A percentile compares a stretch with the other conserved stretches of the same genome.
Evolutionary conservation across 2,797 vertebrate species (phyloP).

Genomic region (Takifugu rubripes): DNA sequence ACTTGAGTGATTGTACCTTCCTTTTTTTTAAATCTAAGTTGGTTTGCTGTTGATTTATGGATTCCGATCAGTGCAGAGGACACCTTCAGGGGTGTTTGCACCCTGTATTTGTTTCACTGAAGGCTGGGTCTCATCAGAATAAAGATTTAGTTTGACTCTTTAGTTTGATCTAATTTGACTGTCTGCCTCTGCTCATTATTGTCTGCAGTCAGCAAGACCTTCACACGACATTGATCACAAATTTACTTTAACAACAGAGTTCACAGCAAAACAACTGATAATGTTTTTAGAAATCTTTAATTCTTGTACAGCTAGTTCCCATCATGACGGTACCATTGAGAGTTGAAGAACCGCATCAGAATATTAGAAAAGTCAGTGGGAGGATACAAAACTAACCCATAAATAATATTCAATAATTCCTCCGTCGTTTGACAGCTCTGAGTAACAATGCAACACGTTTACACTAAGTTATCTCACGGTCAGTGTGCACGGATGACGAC

Average conservation of each 20-base stretch:
- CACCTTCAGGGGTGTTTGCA: slow-evolving; percentile 19
- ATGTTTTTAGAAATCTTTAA: slow-evolving; percentile 60
- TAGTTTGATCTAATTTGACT: no score
- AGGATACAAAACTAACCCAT: slow-evolving; percentile 68
- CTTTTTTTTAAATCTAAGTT: slow-evolving; percentile 1
- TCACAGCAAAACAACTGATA: slow-evolving; percentile 2
- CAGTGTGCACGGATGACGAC: slow-evolving; percentile 49
- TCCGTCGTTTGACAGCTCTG: slow-evolving; percentile 49
- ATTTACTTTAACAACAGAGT: no score
- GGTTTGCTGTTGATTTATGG: slow-evolving; percentile 7
- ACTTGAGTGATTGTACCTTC: slow-evolving; percentile 3
- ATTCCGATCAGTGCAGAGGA: slow-evolving; percentile 8
- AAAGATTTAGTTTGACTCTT: slow-evolving; percentile 37
- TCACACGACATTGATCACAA: no score
- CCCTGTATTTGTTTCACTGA: slow-evolving; percentile 49
- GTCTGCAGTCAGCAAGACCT: slow-evolving; percentile 1
- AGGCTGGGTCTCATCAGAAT: slow-evolving; percentile 47
- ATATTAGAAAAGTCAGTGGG: slow-evolving; percentile 60
- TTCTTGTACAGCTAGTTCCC: slow-evolving; percentile 14
- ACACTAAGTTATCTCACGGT: slow-evolving; percentile 37
- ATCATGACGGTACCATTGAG: slow-evolving; percentile 54
- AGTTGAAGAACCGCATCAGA: slow-evolving; percentile 24
- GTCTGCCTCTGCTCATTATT: slow-evolving; percentile 31
- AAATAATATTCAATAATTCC: slow-evolving; percentile 60
- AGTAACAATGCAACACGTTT: slow-evolving; percentile 62